Evolutionary conservation across 2,888 invertebrate genomes (phyloP).

Genomic region (Idaea straminata): DNA sequence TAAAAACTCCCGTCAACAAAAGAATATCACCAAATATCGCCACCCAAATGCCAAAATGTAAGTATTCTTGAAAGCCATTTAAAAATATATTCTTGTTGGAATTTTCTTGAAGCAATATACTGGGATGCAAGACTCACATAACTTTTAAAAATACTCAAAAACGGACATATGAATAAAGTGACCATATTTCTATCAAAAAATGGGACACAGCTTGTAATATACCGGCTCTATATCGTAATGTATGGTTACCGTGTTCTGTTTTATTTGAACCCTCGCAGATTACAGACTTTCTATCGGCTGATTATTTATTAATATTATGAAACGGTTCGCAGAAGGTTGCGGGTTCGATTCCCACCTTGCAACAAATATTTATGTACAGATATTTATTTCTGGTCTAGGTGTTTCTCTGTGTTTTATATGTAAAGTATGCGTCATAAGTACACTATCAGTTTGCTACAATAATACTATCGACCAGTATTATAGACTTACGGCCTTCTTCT

Average conservation of each 20-base stretch:
- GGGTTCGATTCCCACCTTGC: too few relatives aligned
- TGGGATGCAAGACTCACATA: background rate
- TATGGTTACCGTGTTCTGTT: background rate
- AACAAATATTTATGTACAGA: too few relatives aligned
- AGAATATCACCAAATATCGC: too few relatives aligned
- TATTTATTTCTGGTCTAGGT: too few relatives aligned
- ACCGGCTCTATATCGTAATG: background rate
- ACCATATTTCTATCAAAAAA: slow-evolving; percentile 4
- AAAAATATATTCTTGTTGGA: background rate
- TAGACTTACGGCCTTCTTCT: too few relatives aligned
- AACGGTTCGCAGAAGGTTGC: too few relatives aligned
- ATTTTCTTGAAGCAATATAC: background rate
- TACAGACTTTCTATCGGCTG: background rate
- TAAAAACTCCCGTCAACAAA: too few relatives aligned
- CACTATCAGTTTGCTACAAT: too few relatives aligned
- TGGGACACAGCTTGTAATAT: slow-evolving; percentile 3
- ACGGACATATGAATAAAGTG: slow-evolving; percentile 2
- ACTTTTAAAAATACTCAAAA: background rate
- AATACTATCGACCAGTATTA: too few relatives aligned
- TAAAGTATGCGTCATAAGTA: too few relatives aligned
- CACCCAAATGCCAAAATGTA: too few relatives aligned
- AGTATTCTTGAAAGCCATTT: background rate
- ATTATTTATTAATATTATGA: background rate
- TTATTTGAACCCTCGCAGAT: background rate
- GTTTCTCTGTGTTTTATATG: too few relatives aligned